phyloP scores from a whole-genome alignment of 2,888 invertebrate species.

The Eurytoma californica region DNA sequence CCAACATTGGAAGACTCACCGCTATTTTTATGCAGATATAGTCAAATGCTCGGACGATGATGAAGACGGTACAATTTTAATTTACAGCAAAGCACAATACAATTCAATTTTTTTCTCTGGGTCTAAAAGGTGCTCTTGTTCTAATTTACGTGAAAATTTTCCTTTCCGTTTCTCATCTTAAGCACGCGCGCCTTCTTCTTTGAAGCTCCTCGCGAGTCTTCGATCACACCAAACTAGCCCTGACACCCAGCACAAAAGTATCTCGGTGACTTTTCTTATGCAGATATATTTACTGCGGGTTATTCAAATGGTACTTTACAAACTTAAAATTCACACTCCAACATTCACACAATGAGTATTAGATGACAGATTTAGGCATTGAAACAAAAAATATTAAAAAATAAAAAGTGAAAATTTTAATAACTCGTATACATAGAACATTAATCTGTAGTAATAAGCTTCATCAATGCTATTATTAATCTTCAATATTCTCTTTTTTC shows the following conservation, averaged over 20 bases:
- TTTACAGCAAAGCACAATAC: slow-evolving; percentile 53
- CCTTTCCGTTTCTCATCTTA: slow-evolving; percentile 28
- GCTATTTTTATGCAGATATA: slow-evolving; percentile 44
- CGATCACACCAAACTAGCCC: slow-evolving; percentile 42
- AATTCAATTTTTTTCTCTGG: slow-evolving; percentile 18
- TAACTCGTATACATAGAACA: background rate
- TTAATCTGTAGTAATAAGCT: slow-evolving; percentile 1
- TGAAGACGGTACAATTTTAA: slow-evolving; percentile 59
- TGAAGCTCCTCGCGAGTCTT: slow-evolving; percentile 36
- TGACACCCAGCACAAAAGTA: slow-evolving; percentile 45
- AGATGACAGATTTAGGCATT: slow-evolving; percentile 21
- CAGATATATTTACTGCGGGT: background rate
- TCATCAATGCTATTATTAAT: slow-evolving; percentile 40
- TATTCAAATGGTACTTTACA: background rate
- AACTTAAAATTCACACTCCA: background rate
- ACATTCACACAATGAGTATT: background rate
- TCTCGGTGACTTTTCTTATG: slow-evolving; percentile 55
- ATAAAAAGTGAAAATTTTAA: background rate
- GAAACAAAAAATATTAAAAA: too few relatives aligned
- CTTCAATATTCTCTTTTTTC: slow-evolving; percentile 33
- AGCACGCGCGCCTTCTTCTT: slow-evolving; percentile 46
- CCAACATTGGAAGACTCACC: slow-evolving; percentile 27
- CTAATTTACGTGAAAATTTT: slow-evolving; percentile 23
- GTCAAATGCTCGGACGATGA: slow-evolving; percentile 47
- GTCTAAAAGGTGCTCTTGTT: slow-evolving; percentile 15